phyloP scores from a whole-genome alignment of 1,140 invertebrate species.

The Lepidotrigona ventralis region DNA sequence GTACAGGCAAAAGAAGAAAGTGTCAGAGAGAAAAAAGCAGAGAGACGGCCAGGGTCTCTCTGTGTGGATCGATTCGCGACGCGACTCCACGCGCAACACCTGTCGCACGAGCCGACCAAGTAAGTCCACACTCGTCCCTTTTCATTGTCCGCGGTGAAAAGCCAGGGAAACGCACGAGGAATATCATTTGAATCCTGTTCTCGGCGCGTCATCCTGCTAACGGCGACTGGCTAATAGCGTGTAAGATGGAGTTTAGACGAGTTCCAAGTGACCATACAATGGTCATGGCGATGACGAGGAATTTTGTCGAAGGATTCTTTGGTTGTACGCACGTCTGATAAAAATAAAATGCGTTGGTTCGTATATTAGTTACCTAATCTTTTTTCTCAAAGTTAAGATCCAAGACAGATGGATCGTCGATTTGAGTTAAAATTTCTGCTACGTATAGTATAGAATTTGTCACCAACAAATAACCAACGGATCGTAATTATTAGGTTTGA shows the following conservation, averaged over 20 bases:
- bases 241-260: background rate
- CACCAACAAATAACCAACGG: slow-evolving; percentile 12
- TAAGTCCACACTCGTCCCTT: slow-evolving; percentile 44
- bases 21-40: slow-evolving; percentile 43
- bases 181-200: slow-evolving; percentile 29
- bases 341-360: background rate
- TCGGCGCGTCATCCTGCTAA: slow-evolving; percentile 29
- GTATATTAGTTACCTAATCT: background rate
- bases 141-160: slow-evolving; percentile 27
- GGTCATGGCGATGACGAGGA: background rate
- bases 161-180: background rate
- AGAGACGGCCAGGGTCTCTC: slow-evolving; percentile 37
- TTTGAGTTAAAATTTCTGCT: background rate
- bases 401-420: background rate
- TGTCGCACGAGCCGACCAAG: slow-evolving; percentile 47
- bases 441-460: background rate
- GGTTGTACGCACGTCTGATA: background rate
- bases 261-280: background rate
- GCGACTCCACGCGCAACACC: slow-evolving; percentile 57
- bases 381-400: background rate
- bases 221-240: background rate
- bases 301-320: background rate
- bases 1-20: slow-evolving; percentile 47
- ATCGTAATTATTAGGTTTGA: slow-evolving; percentile 50
- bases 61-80: slow-evolving; percentile 59